A percentile compares a stretch with the other conserved stretches of the same genome.
Conservation (phyloP, 2,113 vertebrate genomes). For the Tachuris rubrigastra region DNA sequence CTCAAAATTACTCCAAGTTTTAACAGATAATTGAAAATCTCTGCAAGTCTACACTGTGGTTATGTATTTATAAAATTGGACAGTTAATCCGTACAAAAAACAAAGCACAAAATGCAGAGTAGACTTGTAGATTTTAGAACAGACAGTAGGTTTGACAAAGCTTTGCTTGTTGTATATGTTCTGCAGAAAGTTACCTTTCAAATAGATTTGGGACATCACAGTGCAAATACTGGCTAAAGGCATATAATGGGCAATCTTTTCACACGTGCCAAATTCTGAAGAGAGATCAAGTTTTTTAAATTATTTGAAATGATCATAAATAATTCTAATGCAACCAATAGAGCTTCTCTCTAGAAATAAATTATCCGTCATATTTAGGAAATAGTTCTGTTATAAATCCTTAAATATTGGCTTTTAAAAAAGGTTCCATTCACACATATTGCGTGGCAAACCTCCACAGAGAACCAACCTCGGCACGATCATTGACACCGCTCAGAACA, state of each 20-base stretch:
- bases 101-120: background rate
- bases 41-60: background rate
- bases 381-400: background rate
- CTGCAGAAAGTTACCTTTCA: background rate
- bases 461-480: background rate
- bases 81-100: background rate
- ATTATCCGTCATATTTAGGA: background rate
- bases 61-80: background rate
- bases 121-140: background rate
- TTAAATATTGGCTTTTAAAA: background rate
- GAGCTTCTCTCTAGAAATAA: background rate
- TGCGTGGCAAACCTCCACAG: background rate
- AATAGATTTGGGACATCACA: background rate
- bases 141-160: background rate
- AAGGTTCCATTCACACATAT: background rate
- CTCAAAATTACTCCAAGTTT: background rate
- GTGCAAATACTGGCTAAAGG: background rate
- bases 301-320: background rate
- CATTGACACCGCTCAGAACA: background rate
- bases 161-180: background rate
- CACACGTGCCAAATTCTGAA: background rate
- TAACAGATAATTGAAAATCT: background rate
- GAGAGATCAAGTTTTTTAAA: background rate
- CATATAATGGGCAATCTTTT: background rate
- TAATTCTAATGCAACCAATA: background rate